Base-by-base conservation (phyloP, 2,888 invertebrate genomes). In the Anoplius nigerrimus region DNA sequence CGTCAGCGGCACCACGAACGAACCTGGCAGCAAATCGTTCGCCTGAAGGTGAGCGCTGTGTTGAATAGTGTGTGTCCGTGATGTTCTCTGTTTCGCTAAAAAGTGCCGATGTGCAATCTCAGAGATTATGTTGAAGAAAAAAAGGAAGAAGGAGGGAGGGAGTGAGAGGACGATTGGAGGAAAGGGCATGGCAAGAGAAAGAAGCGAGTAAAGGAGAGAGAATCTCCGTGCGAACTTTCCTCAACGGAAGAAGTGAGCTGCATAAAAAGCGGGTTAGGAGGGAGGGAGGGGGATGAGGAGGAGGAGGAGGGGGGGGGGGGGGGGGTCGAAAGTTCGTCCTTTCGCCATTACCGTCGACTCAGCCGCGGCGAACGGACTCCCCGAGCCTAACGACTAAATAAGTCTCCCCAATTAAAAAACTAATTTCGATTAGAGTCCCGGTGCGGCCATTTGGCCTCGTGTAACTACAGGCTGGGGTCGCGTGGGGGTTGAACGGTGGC, bases 391-490 rank as follows among this genome's bases (percentile, higher is more conserved):
- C 83, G 86, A 84, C 85, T 82, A 84, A 87, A 86, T 86, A 87
- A 88, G 85, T 86, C 86, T 74, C 74, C 69, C 79, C 87, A 87
- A 87, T 88, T 88, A 88, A 88, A 88, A 88, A 88, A 87, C 83
- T 86, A 83, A 87, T 88, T 87, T 86, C 87, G 87, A 88, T 87
- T 86, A 87, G 82, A 85, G 84, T 86, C 85, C 86, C 85, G 67
- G 80, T 58, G 85, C 78, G 83, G 75, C 84, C 76, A 78, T 83
- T 82, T 77, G 78, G 77, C 82, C 78, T 79, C 75, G 69, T 67
- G 81, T 82, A 83, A 84, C 81, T 78, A 82, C 72, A 64, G 60
- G 69, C 76, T 71, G 67, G 66, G 73, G 70, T 34, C 34, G 34
- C 34, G 11, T 34, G 34, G 34, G 34, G 34, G 34, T n/a, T 34